Evolutionary conservation across 2,888 invertebrate genomes (phyloP).

Genomic region (Deilephila elpenor): DNA sequence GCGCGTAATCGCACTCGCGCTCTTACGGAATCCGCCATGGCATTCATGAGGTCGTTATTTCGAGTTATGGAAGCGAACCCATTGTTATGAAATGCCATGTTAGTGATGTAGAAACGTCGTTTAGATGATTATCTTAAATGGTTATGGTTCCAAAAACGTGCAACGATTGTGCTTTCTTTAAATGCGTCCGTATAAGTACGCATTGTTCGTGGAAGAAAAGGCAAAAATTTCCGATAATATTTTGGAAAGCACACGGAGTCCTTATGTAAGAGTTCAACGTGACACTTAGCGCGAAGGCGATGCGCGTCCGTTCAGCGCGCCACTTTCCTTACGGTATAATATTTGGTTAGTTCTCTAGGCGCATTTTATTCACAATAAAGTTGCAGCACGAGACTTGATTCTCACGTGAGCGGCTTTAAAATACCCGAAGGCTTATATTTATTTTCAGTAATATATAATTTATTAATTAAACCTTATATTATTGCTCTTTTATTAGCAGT

Average conservation of each 20-base stretch:
- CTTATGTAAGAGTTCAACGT: conserved; percentile 84
- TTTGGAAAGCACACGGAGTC: conserved; percentile 81
- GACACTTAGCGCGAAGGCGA: conserved; percentile 73
- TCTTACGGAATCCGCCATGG: conserved; percentile 7
- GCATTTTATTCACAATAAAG: conserved; percentile 25
- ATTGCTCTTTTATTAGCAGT: too few species aligned
- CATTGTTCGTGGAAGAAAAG: conserved; percentile 69
- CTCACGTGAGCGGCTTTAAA: conserved; percentile 16
- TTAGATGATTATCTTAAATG: conserved; percentile 49
- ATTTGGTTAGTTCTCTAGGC: conserved; percentile 53
- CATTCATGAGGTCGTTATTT: background rate
- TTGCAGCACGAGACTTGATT: conserved; percentile 26
- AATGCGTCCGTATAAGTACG: conserved; percentile 54
- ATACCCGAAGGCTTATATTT: background rate
- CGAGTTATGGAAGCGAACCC: conserved; percentile 17
- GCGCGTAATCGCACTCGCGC: background rate
- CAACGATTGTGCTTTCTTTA: conserved; percentile 66
- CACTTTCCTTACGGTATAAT: conserved; percentile 78
- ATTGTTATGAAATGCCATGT: conserved; percentile 28
- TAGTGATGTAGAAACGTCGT: conserved; percentile 32
- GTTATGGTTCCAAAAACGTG: conserved; percentile 45
- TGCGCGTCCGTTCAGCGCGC: conserved; percentile 73
- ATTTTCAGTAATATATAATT: background rate
- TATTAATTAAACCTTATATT: too few species aligned
- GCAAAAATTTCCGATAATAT: conserved; percentile 73